These are phyloP conservation scores for Pachycephala philippinensis DNA, from an alignment of 2,113 vertebrate species.

Conservation along the genomic window DNA sequence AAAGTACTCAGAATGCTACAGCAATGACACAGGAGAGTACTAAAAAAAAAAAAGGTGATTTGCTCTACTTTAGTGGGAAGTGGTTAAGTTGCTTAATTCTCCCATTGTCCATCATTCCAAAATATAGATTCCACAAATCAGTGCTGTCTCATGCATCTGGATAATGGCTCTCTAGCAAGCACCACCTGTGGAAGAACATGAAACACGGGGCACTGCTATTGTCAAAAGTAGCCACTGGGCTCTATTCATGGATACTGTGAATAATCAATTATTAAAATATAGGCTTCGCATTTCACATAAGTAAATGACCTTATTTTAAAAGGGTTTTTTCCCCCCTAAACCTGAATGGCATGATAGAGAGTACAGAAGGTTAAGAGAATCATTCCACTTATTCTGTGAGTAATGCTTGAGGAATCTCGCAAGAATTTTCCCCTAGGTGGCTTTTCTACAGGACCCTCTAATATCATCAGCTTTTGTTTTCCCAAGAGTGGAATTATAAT, in stretches of 20 bases:
- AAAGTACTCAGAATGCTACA: neutral
- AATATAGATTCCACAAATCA: neutral
- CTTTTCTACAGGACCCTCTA: neutral
- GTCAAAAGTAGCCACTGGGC: neutral
- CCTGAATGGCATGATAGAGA: neutral
- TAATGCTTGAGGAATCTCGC: neutral
- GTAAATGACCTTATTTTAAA: neutral
- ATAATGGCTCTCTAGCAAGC: neutral
- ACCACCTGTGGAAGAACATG: neutral
- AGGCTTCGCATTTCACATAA: neutral
- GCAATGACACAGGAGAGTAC: neutral
- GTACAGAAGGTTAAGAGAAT: neutral
- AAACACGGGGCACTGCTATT: neutral
- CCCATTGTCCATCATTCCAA: neutral
- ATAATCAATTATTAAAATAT: neutral
- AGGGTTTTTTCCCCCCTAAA: neutral
- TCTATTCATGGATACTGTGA: neutral
- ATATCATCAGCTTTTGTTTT: neutral
- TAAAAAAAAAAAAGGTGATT: rapidly evolving
- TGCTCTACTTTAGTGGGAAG: neutral
- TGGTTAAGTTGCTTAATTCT: neutral
- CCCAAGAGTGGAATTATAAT: neutral
- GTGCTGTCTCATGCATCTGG: neutral
- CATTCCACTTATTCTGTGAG: neutral
- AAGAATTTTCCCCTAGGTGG: neutral